Conservation (phyloP, 1,140 invertebrate genomes). For the Pseudomyrmex gracilis region DNA sequence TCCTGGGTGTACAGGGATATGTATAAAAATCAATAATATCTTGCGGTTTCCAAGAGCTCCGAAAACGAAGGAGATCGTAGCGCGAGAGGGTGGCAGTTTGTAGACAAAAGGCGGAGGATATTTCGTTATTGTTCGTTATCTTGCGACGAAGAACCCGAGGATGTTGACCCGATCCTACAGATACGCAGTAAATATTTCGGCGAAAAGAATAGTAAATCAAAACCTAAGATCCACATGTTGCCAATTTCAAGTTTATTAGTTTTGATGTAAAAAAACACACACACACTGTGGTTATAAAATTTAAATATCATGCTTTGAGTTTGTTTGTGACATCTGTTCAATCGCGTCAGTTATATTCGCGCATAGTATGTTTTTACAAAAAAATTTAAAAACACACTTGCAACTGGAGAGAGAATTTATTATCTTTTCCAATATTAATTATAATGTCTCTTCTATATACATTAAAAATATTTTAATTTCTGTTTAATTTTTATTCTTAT, state of each 20-base stretch:
- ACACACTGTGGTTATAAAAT: no score
- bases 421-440: neutral
- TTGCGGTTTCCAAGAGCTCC: slow-evolving; percentile 81
- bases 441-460: neutral
- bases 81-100: slow-evolving; percentile 40
- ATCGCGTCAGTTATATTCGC: no score
- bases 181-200: neutral
- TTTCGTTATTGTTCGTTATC: slow-evolving; percentile 63
- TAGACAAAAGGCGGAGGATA: slow-evolving; percentile 64
- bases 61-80: slow-evolving; percentile 73
- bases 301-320: no score
- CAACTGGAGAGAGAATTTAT: neutral
- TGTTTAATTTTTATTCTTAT: no score
- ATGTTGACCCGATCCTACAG: neutral
- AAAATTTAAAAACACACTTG: no score
- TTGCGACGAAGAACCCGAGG: neutral
- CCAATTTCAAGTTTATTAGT: neutral
- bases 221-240: neutral
- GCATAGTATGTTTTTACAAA: no score
- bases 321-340: no score
- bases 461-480: neutral
- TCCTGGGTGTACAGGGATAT: slow-evolving; percentile 61
- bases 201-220: neutral
- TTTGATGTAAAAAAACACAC: neutral
- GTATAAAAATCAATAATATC: slow-evolving; percentile 86